These are phyloP conservation scores for Coracias cyanogaster DNA, from an alignment of 2,797 vertebrate species.

Conservation along the genomic window DNA sequence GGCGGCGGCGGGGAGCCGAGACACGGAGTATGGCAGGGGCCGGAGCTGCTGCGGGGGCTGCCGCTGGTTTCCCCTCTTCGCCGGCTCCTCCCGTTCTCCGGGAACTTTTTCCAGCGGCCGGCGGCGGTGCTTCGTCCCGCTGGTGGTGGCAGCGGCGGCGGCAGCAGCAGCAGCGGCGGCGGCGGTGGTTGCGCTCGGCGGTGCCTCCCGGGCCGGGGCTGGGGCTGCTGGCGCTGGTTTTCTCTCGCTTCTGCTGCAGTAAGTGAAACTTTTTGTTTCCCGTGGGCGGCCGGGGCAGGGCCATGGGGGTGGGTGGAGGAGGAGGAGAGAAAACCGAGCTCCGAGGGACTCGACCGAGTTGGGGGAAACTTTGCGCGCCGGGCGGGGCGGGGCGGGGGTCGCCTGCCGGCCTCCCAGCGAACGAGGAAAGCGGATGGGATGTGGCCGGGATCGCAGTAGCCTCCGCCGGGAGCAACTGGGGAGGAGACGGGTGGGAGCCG, in stretches of 20 bases:
- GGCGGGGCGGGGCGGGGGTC: neutral
- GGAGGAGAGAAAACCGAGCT: neutral
- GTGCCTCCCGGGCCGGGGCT: constrained; percentile 33
- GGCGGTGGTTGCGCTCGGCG: constrained; percentile 38
- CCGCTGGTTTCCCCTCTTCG: neutral
- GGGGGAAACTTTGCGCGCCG: constrained; percentile 43
- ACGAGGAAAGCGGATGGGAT: neutral
- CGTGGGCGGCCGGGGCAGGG: neutral
- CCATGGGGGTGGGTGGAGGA: neutral
- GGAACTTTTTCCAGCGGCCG: constrained; percentile 45
- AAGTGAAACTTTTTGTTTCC: constrained; percentile 62
- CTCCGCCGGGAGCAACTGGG: neutral
- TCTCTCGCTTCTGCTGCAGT: constrained; percentile 72
- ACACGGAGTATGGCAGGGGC: constrained; percentile 52
- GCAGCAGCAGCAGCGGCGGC: no score
- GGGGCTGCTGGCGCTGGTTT: constrained; percentile 62
- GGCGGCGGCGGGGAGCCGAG: neutral
- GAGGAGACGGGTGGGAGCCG: neutral
- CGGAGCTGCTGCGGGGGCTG: neutral
- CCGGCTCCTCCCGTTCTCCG: neutral
- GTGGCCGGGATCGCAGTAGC: neutral
- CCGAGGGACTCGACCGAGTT: constrained; percentile 23
- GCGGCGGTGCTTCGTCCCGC: constrained; percentile 17
- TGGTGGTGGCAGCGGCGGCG: constrained; percentile 43
- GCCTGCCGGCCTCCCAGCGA: neutral